A percentile compares a stretch with the other conserved stretches of the same genome.
Evolutionary conservation across 2,797 vertebrate genomes (phyloP).

Genomic region (Cercopithecus mitis): DNA sequence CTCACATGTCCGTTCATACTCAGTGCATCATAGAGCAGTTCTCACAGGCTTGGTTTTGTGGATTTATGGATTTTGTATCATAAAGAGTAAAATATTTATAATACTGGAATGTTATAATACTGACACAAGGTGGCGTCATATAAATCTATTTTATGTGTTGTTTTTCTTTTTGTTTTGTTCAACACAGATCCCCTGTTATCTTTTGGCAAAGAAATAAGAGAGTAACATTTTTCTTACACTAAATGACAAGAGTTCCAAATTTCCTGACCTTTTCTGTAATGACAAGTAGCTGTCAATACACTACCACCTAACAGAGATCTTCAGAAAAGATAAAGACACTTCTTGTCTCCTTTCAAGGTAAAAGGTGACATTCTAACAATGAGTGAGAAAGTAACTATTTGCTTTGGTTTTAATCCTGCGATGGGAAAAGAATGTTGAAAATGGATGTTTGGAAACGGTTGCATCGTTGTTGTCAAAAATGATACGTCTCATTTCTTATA

Average conservation of each 20-base stretch:
- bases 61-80: neutral
- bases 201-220: conserved; percentile 23
- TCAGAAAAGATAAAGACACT: conserved; percentile 40
- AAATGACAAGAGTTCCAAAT: conserved; percentile 40
- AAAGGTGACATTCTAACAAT: conserved; percentile 36
- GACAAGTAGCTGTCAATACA: conserved; percentile 28
- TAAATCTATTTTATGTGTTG: neutral
- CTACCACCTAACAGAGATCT: conserved; percentile 9
- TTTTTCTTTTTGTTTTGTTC: conserved; percentile 10
- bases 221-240: conserved; percentile 32
- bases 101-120: neutral
- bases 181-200: conserved; percentile 23
- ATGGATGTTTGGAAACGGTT: neutral
- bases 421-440: neutral
- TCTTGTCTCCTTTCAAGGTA: neutral
- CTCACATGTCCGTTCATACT: neutral
- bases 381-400: neutral
- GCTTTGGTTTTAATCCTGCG: neutral
- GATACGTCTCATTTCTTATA: neutral
- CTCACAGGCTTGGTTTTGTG: neutral
- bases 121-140: neutral
- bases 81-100: neutral
- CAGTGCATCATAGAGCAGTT: neutral
- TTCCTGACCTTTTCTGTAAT: conserved; percentile 55
- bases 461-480: neutral